Conservation (phyloP, 2,888 invertebrate genomes). For the Eupithecia inturbata region DNA sequence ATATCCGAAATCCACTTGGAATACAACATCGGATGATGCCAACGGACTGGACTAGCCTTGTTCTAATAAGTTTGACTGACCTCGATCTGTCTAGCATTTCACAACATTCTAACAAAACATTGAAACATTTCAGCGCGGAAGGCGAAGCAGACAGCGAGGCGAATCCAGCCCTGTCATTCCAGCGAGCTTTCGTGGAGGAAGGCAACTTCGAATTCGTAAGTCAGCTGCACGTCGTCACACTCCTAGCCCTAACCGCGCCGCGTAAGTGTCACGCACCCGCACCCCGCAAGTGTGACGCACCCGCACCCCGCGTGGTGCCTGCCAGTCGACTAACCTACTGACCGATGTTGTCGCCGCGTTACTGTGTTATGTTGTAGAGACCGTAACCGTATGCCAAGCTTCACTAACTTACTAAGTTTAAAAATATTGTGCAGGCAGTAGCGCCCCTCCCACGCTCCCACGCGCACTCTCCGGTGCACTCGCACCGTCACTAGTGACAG, state of each 20-base stretch:
- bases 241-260: constrained; percentile 61
- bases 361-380: not conserved
- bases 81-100: not conserved
- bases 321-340: not conserved
- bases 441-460: too few species aligned
- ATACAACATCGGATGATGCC: too few species aligned
- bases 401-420: not conserved
- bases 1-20: too few species aligned
- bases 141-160: constrained; percentile 42
- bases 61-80: too few species aligned
- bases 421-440: too few species aligned
- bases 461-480: too few species aligned
- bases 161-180: constrained; percentile 54
- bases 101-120: not conserved
- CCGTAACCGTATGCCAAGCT: not conserved
- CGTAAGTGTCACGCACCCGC: constrained; percentile 42
- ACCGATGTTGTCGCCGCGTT: not conserved
- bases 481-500: too few species aligned
- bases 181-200: constrained; percentile 71
- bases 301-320: not conserved
- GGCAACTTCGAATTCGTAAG: constrained; percentile 83
- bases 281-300: too few species aligned
- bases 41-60: too few species aligned
- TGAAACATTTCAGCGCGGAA: constrained; percentile 45
- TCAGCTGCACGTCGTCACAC: constrained; percentile 79